Conservation (phyloP, 2,113 vertebrate species). For the Gallinago media region DNA sequence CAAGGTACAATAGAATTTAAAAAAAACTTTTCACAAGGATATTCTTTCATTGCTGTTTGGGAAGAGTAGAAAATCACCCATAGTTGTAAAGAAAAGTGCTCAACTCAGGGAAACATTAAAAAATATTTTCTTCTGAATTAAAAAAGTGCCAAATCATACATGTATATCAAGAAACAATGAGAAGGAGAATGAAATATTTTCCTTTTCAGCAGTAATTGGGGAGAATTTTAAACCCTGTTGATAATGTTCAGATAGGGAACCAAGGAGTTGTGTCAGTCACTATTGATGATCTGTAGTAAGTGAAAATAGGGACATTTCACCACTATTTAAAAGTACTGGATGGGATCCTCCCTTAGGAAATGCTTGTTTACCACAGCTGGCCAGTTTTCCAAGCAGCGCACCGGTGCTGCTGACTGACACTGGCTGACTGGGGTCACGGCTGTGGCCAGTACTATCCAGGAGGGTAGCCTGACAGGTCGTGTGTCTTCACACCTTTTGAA, state of each 20-base stretch:
- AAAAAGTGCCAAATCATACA: neutral
- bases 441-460: neutral
- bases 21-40: fast-evolving
- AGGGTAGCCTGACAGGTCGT: neutral
- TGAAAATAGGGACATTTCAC: neutral
- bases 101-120: neutral
- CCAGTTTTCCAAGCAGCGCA: neutral
- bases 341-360: neutral
- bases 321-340: neutral
- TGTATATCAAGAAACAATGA: neutral
- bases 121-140: neutral
- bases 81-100: neutral
- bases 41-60: neutral
- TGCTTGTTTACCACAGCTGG: neutral
- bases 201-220: neutral
- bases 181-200: neutral
- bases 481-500: neutral
- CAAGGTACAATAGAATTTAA: neutral
- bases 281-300: neutral
- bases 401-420: fast-evolving
- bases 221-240: neutral
- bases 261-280: neutral
- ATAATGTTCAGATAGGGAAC: neutral
- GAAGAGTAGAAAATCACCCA: neutral
- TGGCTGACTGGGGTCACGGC: neutral